Evolutionary conservation across 2,797 vertebrate species (phyloP).

Genomic region (Rhynchonycteris naso): DNA sequence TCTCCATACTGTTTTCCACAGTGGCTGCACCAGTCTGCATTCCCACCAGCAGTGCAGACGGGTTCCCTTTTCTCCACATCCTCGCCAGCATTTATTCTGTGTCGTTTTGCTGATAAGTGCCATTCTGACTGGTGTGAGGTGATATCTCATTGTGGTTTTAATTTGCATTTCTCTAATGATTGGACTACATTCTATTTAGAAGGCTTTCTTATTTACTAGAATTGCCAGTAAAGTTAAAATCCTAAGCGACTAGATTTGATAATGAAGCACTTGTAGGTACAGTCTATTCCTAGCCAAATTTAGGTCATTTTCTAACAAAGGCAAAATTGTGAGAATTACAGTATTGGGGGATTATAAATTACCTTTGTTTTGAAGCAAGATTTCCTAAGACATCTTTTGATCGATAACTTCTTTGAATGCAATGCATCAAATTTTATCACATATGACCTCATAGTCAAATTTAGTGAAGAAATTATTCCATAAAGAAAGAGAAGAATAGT

Average conservation of each 20-base stretch:
- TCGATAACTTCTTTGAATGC: neutral
- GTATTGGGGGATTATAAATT: neutral
- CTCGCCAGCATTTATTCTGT: no score
- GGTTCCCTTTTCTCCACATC: no score
- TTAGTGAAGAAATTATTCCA: constrained; percentile 42
- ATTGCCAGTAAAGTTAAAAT: constrained; percentile 19
- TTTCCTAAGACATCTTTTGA: neutral
- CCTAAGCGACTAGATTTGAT: neutral
- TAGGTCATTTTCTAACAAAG: constrained; percentile 26
- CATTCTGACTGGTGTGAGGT: no score
- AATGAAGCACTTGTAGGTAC: neutral
- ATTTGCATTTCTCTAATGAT: no score
- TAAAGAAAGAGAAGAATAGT: constrained; percentile 14
- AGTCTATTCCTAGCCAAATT: neutral
- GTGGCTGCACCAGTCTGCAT: no score
- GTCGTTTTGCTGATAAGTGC: no score
- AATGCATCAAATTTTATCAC: neutral
- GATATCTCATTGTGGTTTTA: no score
- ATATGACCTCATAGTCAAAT: neutral
- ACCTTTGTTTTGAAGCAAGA: constrained; percentile 25
- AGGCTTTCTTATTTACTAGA: constrained; percentile 37
- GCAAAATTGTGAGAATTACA: neutral
- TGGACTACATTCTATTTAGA: neutral
- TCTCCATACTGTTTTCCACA: no score
- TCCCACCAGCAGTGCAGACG: no score